phyloP scores from a whole-genome alignment of 2,888 invertebrate species.

The Cerastis leucographa region DNA sequence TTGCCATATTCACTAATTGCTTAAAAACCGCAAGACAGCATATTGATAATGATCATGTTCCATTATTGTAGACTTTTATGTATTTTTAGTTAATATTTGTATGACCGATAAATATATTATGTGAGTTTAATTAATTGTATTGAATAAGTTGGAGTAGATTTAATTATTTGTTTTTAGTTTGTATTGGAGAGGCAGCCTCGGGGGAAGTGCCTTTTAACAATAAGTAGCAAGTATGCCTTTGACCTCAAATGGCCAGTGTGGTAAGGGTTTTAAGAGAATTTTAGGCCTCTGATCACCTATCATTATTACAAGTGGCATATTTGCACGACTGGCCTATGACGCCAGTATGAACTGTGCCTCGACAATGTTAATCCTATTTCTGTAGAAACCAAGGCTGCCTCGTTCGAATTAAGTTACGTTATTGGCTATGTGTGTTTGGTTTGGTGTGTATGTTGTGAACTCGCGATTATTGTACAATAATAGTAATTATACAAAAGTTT shows the following conservation, averaged over 20 bases:
- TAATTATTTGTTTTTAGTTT: constrained; percentile 64
- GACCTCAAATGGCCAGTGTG: neutral
- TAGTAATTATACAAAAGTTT: constrained; percentile 65
- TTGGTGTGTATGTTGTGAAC: constrained; percentile 35
- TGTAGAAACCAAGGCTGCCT: constrained; percentile 44
- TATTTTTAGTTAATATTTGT: constrained; percentile 33
- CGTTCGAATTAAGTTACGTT: constrained; percentile 34
- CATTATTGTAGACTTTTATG: constrained; percentile 14
- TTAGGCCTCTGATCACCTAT: neutral
- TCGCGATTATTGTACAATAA: constrained; percentile 64
- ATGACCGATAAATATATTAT: constrained; percentile 26
- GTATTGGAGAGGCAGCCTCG: constrained; percentile 41
- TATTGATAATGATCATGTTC: constrained; percentile 46
- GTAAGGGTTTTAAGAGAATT: neutral
- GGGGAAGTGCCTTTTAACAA: constrained; percentile 30
- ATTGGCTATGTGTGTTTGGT: constrained; percentile 38
- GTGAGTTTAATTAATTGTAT: constrained; percentile 44
- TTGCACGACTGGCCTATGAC: neutral
- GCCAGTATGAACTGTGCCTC: constrained; percentile 29
- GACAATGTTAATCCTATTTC: neutral
- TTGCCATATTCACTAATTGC: neutral
- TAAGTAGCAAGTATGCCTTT: constrained; percentile 13
- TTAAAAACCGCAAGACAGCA: neutral
- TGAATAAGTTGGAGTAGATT: constrained; percentile 52
- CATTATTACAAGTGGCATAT: neutral